These are phyloP conservation scores for Etheostoma perlongum DNA, from an alignment of 2,797 vertebrate species.

Conservation along the genomic window DNA sequence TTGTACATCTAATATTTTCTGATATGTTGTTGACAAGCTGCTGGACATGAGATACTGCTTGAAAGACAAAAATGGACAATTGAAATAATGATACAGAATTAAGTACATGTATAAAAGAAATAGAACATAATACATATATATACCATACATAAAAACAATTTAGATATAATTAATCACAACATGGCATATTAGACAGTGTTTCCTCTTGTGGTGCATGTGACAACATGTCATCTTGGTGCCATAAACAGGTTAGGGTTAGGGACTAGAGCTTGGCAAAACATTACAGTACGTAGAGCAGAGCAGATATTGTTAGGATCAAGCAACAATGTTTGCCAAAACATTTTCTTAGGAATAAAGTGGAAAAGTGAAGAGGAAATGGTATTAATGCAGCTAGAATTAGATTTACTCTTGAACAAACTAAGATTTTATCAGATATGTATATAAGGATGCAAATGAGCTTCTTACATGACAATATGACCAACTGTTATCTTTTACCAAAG, in stretches of 20 bases:
- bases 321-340: slow-evolving; percentile 1
- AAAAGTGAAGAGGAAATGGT: background rate
- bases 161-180: background rate
- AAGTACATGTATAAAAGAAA: background rate
- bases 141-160: background rate
- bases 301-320: background rate
- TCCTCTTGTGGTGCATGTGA: background rate
- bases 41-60: background rate
- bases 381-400: background rate
- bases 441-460: background rate
- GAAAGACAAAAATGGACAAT: background rate
- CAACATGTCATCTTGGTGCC: background rate
- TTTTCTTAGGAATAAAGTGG: background rate
- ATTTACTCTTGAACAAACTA: background rate
- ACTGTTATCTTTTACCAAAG: background rate
- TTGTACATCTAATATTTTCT: background rate
- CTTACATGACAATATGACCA: background rate
- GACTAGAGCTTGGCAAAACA: background rate
- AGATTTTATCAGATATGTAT: background rate
- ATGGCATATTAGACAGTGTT: background rate
- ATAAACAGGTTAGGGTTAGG: slow-evolving; percentile 13
- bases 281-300: background rate
- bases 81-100: background rate
- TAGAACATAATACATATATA: background rate
- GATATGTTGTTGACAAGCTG: background rate